Evolutionary conservation across 1,140 invertebrate species (phyloP), one percentile per base, ranked within the genome.

Genomic region (Drosophila lacertosa): DNA sequence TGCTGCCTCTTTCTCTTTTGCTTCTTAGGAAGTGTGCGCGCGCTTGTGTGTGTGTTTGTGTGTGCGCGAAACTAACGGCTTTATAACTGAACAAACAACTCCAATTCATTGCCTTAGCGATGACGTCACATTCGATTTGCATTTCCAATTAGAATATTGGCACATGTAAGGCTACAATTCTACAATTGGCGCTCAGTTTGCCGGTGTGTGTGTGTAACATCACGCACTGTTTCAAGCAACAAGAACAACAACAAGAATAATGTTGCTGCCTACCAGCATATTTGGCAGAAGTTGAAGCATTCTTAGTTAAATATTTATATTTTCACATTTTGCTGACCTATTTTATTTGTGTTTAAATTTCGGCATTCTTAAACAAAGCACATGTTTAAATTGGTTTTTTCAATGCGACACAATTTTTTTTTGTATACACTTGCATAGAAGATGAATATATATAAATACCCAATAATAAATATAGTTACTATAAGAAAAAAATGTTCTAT

Each of bases 101-200:
- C 40, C 65, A 62, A 62, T 62, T 68, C 55, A 67, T 67, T 50
- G 57, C 16, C 20, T 24, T 29, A 26, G 10, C 13, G 20, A 24
- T 68, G 65, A 68, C 65, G 65, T 68, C 65, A 68, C 37, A 29
- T 33, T 39, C n/a, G 35, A 51, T 67, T 60, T 67, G 64, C 55
- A 44, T 60, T 51, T 60, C 37, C 40, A 67, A 51, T 67, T 22
- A 59, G 32, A 60, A 50, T 40, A 32, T 48, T 24, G 32, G 39
- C 48, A 32, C 59, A 53, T 51, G 55, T 47, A 59, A 47, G 0
- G 15, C 20, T 11, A 33, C 26, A 48, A 47, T 0, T 24, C 20
- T 11, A 33, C 26, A 48, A 32, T 48, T 32, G 39, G 39, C n/a
- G 32, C 32, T 35, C 1, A n/a, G 32, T 35, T 2, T 22, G n/a